Percentiles rank a stretch among this genome's conserved stretches.
These are phyloP conservation scores for Magallana nippona DNA, from an alignment of 2,888 invertebrate species.

Conservation along the genomic window DNA sequence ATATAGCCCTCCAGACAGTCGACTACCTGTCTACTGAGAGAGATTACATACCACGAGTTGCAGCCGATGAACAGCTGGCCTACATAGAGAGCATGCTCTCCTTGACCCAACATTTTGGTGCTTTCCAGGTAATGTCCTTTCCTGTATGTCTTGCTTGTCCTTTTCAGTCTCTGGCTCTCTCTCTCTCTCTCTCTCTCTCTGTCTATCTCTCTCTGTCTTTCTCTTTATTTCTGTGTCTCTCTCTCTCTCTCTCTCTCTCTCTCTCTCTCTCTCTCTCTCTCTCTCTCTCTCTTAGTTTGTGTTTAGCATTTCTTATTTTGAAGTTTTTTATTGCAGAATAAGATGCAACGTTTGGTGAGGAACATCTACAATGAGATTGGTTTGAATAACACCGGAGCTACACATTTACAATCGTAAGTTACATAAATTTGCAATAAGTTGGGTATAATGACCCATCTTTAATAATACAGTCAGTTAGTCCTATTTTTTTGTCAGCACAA, in stretches of 20 bases:
- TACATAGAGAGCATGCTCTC: slow-evolving; percentile 60
- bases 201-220: too few species aligned
- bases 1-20: slow-evolving; percentile 58
- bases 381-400: slow-evolving; percentile 59
- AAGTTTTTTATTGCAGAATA: slow-evolving; percentile 54
- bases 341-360: slow-evolving; percentile 57
- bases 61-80: slow-evolving; percentile 56
- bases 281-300: not conserved
- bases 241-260: too few species aligned
- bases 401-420: slow-evolving; percentile 65
- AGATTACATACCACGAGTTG: slow-evolving; percentile 60
- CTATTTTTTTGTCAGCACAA: too few species aligned
- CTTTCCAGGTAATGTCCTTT: slow-evolving; percentile 49
- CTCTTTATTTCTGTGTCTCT: too few species aligned
- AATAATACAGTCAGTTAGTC: too few species aligned
- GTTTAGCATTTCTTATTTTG: not conserved
- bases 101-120: slow-evolving; percentile 51
- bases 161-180: too few species aligned
- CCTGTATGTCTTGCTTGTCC: too few species aligned
- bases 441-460: too few species aligned
- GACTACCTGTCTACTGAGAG: slow-evolving; percentile 63
- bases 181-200: too few species aligned
- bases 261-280: too few species aligned
- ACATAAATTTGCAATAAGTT: too few species aligned
- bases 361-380: slow-evolving; percentile 55